phyloP scores from a whole-genome alignment of 2,797 vertebrate genomes.

The Girardinus metallicus region DNA sequence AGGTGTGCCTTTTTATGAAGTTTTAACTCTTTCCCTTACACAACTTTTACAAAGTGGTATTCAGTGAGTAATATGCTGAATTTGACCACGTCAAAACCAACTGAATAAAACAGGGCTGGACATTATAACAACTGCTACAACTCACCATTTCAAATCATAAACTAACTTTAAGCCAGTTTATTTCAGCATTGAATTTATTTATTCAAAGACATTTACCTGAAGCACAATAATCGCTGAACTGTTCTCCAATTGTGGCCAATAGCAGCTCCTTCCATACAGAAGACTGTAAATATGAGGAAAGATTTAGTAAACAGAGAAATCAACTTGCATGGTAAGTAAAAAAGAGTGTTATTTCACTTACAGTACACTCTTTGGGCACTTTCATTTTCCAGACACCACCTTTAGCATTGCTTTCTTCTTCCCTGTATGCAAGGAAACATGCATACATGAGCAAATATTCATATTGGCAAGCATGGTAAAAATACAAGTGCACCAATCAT shows the following conservation, averaged over 20 bases:
- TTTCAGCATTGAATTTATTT: neutral
- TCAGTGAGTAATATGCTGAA: neutral
- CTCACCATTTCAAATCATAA: neutral
- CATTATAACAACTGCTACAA: neutral
- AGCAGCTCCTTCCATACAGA: constrained; percentile 96
- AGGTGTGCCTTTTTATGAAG: neutral
- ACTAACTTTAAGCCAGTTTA: neutral
- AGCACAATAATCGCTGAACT: constrained; percentile 91
- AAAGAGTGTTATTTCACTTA: constrained; percentile 69
- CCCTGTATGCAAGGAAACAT: constrained; percentile 82
- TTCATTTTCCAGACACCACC: constrained; percentile 98
- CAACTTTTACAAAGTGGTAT: neutral
- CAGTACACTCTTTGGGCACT: constrained; percentile 92
- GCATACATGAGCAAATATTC: constrained; percentile 5
- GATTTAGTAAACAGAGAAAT: neutral
- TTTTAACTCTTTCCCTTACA: neutral
- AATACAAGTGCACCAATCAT: neutral
- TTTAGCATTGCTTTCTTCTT: constrained; percentile 97
- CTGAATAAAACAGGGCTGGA: neutral
- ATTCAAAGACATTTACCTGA: constrained; percentile 81
- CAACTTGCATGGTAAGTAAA: neutral
- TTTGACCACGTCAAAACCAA: neutral
- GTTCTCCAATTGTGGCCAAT: constrained; percentile 94
- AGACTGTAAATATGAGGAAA: constrained; percentile 73
- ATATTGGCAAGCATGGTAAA: neutral